Percentiles rank a stretch among this genome's conserved stretches.
These are phyloP conservation scores for Sardinella longiceps DNA, from an alignment of 2,797 vertebrate species.

Conservation along the genomic window DNA sequence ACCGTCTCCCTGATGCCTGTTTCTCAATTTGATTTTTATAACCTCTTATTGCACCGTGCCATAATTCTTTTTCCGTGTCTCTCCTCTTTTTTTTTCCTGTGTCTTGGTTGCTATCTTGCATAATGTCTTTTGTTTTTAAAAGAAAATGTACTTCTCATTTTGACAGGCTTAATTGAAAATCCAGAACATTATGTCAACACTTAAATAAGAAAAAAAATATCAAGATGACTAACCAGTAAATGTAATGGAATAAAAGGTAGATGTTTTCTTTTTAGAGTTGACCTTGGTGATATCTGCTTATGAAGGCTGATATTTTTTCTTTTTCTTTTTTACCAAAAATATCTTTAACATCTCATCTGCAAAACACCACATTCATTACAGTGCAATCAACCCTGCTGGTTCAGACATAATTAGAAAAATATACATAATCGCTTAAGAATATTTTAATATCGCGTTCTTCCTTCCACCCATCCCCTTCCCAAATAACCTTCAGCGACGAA, in stretches of 20 bases:
- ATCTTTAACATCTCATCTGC: not conserved
- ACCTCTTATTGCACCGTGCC: slow-evolving; percentile 34
- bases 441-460: slow-evolving; percentile 34
- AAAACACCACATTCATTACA: not conserved
- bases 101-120: slow-evolving; percentile 43
- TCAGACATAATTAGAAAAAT: slow-evolving; percentile 41
- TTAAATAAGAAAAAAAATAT: not conserved
- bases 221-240: not conserved
- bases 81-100: not conserved
- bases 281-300: not conserved
- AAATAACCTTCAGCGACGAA: slow-evolving; percentile 53
- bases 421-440: slow-evolving; percentile 61
- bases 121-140: not conserved
- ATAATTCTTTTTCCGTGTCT: not conserved
- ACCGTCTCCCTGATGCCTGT: slow-evolving; percentile 52
- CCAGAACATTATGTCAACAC: not conserved
- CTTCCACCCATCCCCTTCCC: slow-evolving; percentile 48
- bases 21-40: slow-evolving; percentile 32
- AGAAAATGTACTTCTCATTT: not conserved
- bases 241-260: not conserved
- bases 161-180: slow-evolving; percentile 10
- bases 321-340: slow-evolving; percentile 22
- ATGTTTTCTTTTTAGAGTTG: not conserved
- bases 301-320: not conserved
- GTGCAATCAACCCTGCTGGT: not conserved